Evolutionary conservation across 2,888 invertebrate genomes (phyloP).

Genomic region (Callosobruchus maculatus): DNA sequence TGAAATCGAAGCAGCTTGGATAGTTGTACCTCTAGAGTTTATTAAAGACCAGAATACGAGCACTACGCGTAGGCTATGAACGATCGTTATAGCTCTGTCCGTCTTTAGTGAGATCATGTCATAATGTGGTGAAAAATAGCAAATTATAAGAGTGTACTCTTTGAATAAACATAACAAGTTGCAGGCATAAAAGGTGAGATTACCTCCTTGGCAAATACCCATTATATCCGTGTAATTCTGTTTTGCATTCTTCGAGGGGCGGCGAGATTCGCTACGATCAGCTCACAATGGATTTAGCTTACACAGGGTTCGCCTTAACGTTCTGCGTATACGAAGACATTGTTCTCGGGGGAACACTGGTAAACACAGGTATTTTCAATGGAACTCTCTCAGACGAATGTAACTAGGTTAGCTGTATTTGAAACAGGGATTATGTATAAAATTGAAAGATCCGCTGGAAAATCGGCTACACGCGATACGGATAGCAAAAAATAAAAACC

Average conservation of each 20-base stretch:
- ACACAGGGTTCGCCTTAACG: not conserved
- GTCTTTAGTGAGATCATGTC: too few relatives aligned
- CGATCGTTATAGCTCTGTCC: too few relatives aligned
- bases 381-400: not conserved
- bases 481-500: not conserved
- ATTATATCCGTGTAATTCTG: not conserved
- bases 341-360: not conserved
- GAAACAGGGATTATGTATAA: not conserved
- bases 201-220: not conserved
- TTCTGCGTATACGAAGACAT: not conserved
- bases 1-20: too few relatives aligned
- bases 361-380: not conserved
- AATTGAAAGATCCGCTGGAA: not conserved
- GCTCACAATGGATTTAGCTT: not conserved
- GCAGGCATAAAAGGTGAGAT: not conserved
- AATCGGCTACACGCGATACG: not conserved
- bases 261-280: not conserved
- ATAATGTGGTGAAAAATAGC: too few relatives aligned
- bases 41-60: too few relatives aligned
- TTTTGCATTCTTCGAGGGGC: not conserved
- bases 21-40: too few relatives aligned
- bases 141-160: too few relatives aligned
- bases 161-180: not conserved
- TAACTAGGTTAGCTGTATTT: not conserved
- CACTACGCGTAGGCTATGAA: too few relatives aligned